Evolutionary conservation across 2,797 vertebrate genomes (phyloP), one percentile per base, ranked within the genome.

Genomic region (Mus caroli): DNA sequence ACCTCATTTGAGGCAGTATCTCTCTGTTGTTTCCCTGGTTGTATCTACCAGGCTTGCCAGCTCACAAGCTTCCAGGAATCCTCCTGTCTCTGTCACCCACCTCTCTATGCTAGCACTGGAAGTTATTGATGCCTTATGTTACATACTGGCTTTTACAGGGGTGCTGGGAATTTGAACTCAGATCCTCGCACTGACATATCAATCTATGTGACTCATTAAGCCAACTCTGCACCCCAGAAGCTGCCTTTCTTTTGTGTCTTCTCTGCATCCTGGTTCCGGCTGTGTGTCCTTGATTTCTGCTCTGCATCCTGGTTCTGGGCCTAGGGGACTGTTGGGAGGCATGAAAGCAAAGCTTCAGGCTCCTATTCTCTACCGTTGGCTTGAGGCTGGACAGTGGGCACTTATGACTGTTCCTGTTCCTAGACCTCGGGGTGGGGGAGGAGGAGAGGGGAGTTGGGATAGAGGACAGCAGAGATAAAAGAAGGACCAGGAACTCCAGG

Each of bases 301-400:
- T 86, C 43, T 0, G 24, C 43, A 79, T 34, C 85, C 54, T n/a
- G 22, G n/a, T 78, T 40, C 73, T 85, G 43, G n/a, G 79, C 86
- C 64, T 1, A 0, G 0, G 28, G 71, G 62, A 54, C 0, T 0
- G 15, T 24, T 11, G 14, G 89, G 77, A 31, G 2, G 14, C 17
- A 43, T 64, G 62, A 94, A 28, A 0, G 95, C 79, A 90, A 37
- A 95, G 89, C 73, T 28, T 80, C 8, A 0, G 76, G 78, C 77
- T 94, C 92, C 67, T 0, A 75, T 52, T 89, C 73, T 60, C 26
- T 62, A 67, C 84, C 71, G 84, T 1, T n/a, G 31, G 90, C 3
- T 0, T 40, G 75, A 96, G 94, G 15, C 0, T 92, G 62, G 56
- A 46, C 52, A 75, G 37, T 54, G 28, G 54, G 43, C 43, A 69